phyloP scores from a whole-genome alignment of 2,113 vertebrate genomes.

The Cyprinodon brontotheroides region DNA sequence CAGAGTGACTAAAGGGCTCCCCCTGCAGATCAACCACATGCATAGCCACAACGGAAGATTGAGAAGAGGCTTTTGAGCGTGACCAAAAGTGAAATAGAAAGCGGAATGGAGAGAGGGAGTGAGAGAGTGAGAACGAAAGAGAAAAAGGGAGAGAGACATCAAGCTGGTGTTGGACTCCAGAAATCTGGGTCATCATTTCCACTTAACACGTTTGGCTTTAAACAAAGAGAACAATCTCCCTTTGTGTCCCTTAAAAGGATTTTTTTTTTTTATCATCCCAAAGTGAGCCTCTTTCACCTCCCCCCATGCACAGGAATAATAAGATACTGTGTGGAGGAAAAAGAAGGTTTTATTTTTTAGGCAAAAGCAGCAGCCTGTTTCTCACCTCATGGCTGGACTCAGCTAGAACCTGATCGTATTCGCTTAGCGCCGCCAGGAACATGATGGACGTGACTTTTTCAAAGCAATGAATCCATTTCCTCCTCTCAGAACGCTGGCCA shows the following conservation, averaged over 20 bases:
- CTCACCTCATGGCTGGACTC: conserved; percentile 88
- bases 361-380: neutral
- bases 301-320: neutral
- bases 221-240: conserved; percentile 48
- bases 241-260: conserved; percentile 18
- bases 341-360: neutral
- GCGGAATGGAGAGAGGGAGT: neutral
- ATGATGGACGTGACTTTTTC: conserved; percentile 81
- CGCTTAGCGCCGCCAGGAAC: conserved; percentile 88
- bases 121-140: conserved; percentile 5
- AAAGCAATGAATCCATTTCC: conserved; percentile 83
- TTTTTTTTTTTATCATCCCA: conserved; percentile 6
- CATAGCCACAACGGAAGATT: conserved; percentile 33
- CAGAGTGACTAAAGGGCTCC: conserved; percentile 74
- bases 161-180: conserved; percentile 21
- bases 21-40: conserved; percentile 55
- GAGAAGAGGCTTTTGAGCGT: conserved; percentile 5
- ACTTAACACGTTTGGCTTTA: conserved; percentile 38
- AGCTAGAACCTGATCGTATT: conserved; percentile 90
- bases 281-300: conserved; percentile 4
- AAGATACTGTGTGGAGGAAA: neutral
- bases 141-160: conserved; percentile 1
- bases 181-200: conserved; percentile 57
- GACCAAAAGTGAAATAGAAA: conserved; percentile 11
- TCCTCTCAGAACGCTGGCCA: conserved; percentile 88